Evolutionary conservation across 2,797 vertebrate species (phyloP).

Genomic region (Smutsia temminckii): DNA sequence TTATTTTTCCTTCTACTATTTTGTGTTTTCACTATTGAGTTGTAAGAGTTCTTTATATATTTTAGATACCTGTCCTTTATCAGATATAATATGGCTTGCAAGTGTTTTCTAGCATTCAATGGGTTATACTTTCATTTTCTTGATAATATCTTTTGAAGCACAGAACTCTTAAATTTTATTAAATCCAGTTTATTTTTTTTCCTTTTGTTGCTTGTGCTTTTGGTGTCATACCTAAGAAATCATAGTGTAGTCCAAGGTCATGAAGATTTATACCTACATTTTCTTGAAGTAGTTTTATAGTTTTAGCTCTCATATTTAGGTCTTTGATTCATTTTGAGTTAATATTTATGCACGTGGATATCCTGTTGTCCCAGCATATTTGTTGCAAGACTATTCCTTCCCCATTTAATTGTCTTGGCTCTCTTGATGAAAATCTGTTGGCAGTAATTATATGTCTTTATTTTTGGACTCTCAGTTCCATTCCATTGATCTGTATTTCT

Average conservation of each 20-base stretch:
- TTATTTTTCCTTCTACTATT: not conserved
- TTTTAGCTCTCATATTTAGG: not conserved
- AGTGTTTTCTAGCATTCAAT: not conserved
- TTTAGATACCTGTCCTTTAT: not conserved
- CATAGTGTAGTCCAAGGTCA: not conserved
- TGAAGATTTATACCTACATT: not conserved
- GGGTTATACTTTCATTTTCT: not conserved
- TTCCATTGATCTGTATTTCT: not conserved
- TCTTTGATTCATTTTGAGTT: not conserved
- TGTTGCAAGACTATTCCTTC: not conserved
- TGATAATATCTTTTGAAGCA: not conserved
- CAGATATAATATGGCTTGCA: not conserved
- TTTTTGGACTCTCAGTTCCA: not conserved
- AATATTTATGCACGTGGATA: not conserved
- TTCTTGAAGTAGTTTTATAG: not conserved
- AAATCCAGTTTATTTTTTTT: not conserved
- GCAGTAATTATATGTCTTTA: not conserved
- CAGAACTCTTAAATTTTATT: not conserved
- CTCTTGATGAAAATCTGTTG: not conserved
- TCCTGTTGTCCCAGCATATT: not conserved
- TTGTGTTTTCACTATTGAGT: not conserved
- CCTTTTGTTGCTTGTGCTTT: not conserved
- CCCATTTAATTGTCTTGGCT: not conserved
- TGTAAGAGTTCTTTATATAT: not conserved
- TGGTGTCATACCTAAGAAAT: not conserved